phyloP scores from a whole-genome alignment of 2,113 vertebrate species.

The Myotis yumanensis region DNA sequence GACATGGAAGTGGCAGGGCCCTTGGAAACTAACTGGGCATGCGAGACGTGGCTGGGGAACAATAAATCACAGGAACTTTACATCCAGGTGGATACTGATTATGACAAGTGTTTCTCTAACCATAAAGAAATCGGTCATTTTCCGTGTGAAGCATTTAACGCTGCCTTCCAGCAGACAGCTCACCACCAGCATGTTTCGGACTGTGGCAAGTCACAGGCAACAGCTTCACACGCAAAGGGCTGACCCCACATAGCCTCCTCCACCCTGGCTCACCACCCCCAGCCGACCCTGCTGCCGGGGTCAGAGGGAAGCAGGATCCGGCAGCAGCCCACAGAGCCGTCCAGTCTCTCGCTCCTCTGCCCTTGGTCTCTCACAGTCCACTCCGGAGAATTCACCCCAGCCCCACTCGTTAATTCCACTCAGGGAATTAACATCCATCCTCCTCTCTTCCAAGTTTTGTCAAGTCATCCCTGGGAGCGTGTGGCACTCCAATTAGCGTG shows the following conservation, averaged over 20 bases:
- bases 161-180: not conserved
- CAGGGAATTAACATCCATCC: not conserved
- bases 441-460: not conserved
- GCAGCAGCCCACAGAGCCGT: fast-evolving
- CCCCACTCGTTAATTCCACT: not conserved
- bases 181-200: not conserved
- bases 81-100: not conserved
- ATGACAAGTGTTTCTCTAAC: not conserved
- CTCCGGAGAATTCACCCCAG: not conserved
- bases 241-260: not conserved
- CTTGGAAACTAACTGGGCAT: not conserved
- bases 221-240: no score
- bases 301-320: not conserved
- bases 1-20: not conserved
- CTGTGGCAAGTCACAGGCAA: not conserved
- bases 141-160: not conserved
- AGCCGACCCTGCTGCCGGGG: not conserved
- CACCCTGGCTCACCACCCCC: fast-evolving
- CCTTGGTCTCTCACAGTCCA: not conserved
- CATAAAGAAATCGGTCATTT: not conserved
- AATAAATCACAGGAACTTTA: not conserved
- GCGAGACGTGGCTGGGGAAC: not conserved
- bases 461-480: not conserved
- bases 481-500: not conserved
- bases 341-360: not conserved